phyloP scores from a whole-genome alignment of 2,888 invertebrate genomes.

The Caenorhabditis plicata region DNA sequence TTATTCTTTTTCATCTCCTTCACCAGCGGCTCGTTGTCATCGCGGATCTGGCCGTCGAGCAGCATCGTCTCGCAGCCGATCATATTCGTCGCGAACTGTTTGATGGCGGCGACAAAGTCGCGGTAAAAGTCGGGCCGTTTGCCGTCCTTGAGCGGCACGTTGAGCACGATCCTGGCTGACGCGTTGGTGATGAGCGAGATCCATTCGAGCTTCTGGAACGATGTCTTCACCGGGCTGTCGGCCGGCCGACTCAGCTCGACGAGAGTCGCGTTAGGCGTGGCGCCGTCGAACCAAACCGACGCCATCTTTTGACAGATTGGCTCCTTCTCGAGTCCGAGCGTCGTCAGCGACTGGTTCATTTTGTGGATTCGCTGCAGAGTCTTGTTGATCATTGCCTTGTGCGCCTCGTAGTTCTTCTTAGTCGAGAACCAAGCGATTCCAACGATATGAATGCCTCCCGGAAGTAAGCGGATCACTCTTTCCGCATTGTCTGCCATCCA shows the following conservation, averaged over 20 bases:
- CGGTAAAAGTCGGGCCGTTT: conserved; percentile 40
- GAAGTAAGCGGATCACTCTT: conserved; percentile 44
- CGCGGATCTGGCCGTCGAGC: conserved; percentile 38
- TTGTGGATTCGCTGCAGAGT: conserved; percentile 38
- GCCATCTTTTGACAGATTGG: too few species aligned
- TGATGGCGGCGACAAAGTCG: conserved; percentile 36
- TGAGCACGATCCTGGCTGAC: conserved; percentile 33
- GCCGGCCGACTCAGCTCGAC: conserved; percentile 35
- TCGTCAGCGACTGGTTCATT: conserved; percentile 39
- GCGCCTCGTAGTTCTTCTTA: conserved; percentile 30
- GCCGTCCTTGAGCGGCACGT: conserved; percentile 21
- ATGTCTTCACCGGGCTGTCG: conserved; percentile 29
- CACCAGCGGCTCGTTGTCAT: conserved; percentile 36
- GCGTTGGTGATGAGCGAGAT: conserved; percentile 44
- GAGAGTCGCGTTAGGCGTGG: conserved; percentile 31
- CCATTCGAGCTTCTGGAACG: conserved; percentile 42
- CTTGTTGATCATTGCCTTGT: conserved; percentile 24
- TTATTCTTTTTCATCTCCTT: conserved; percentile 49
- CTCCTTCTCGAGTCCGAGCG: conserved; percentile 33
- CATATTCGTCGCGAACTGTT: conserved; percentile 37
- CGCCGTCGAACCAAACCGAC: conserved; percentile 41
- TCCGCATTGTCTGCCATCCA: conserved; percentile 48
- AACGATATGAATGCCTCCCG: conserved; percentile 46
- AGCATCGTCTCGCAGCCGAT: conserved; percentile 31
- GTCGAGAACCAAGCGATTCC: conserved; percentile 47